phyloP scores from a whole-genome alignment of 2,888 invertebrate genomes.

The Catocala nupta region DNA sequence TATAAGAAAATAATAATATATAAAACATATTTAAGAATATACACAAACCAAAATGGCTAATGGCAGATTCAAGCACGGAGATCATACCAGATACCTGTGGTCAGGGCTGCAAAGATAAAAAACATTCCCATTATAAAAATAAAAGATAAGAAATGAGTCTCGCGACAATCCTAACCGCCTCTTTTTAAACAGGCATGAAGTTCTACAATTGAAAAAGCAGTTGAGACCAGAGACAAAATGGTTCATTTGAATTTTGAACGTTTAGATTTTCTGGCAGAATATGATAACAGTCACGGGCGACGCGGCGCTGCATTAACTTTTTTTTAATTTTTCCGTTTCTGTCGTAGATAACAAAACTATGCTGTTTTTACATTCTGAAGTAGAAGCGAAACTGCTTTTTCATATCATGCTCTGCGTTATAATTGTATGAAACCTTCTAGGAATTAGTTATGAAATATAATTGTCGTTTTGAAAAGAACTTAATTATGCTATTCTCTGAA shows the following conservation, averaged over 20 bases:
- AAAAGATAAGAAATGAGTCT: not conserved
- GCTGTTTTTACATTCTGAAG: not conserved
- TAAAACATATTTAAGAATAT: too few relatives aligned
- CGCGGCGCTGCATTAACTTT: constrained; percentile 1
- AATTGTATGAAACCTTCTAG: too few relatives aligned
- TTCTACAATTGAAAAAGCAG: constrained; percentile 12
- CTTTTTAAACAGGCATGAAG: constrained; percentile 6
- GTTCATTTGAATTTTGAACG: constrained; percentile 38
- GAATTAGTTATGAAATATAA: too few relatives aligned
- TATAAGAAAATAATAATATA: too few relatives aligned
- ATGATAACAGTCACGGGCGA: constrained; percentile 18
- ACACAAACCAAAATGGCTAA: too few relatives aligned
- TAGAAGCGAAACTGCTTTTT: not conserved
- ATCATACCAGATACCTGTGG: too few relatives aligned
- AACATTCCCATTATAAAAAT: too few relatives aligned
- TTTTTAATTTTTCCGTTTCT: constrained; percentile 1
- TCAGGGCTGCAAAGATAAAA: not conserved
- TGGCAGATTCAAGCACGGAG: too few relatives aligned
- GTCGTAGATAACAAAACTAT: not conserved
- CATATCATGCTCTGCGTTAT: too few relatives aligned
- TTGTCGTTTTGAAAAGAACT: too few relatives aligned
- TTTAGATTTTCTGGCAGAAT: constrained; percentile 27
- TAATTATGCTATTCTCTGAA: too few relatives aligned
- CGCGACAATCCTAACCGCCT: constrained; percentile 6
- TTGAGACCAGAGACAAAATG: constrained; percentile 25